These are phyloP conservation scores for Todus mexicanus DNA, from an alignment of 2,797 vertebrate species.

Conservation along the genomic window DNA sequence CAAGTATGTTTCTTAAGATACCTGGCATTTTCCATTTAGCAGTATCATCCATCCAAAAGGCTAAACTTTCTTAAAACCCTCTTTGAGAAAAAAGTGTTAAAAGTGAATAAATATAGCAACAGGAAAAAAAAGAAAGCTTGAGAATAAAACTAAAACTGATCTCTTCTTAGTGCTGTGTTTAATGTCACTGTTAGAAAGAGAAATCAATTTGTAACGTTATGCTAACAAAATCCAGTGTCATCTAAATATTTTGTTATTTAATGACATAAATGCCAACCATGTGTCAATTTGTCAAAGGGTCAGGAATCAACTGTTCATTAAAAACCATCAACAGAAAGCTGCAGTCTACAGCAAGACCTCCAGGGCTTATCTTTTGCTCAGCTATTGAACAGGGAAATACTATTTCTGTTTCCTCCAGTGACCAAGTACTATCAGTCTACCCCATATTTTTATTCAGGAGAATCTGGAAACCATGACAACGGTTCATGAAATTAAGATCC, in stretches of 20 bases:
- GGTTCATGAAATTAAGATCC: background rate
- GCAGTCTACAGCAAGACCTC: background rate
- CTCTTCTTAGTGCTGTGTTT: background rate
- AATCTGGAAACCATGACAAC: background rate
- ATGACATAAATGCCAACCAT: background rate
- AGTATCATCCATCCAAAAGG: background rate
- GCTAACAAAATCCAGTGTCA: background rate
- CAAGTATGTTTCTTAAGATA: background rate
- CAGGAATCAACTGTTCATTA: background rate
- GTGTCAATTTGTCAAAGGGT: background rate
- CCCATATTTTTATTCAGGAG: background rate
- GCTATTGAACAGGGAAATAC: background rate
- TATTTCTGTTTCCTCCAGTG: background rate
- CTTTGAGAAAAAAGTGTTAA: background rate
- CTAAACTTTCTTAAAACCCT: background rate
- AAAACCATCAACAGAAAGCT: background rate
- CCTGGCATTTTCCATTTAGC: background rate
- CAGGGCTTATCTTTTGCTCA: background rate
- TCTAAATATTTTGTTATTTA: background rate
- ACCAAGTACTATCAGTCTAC: background rate
- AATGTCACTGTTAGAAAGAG: background rate
- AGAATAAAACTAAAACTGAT: background rate
- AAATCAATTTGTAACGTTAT: background rate
- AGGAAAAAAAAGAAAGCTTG: background rate
- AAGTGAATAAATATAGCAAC: background rate